Evolutionary conservation across 2,797 vertebrate genomes (phyloP).

Genomic region (Phataginus tetradactyla): DNA sequence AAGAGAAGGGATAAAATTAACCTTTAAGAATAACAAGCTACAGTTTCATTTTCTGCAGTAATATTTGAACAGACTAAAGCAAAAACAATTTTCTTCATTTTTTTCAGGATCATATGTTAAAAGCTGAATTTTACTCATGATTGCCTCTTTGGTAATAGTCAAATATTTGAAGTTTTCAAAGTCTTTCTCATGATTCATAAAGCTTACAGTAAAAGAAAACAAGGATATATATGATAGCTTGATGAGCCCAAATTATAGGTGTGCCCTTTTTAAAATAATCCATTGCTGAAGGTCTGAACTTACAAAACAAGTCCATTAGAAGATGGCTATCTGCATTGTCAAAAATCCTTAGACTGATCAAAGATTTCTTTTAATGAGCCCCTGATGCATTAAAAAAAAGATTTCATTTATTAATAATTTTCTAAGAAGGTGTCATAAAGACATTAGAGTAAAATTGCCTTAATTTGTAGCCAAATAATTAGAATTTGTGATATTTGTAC

Average conservation of each 20-base stretch:
- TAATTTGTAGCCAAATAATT: constrained; percentile 66
- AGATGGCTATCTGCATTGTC: constrained; percentile 63
- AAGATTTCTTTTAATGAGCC: constrained; percentile 60
- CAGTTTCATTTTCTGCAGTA: neutral
- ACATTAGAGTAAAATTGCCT: constrained; percentile 58
- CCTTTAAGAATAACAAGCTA: neutral
- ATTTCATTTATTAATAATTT: constrained; percentile 72
- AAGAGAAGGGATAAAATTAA: neutral
- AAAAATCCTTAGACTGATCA: constrained; percentile 67
- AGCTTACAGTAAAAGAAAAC: constrained; percentile 37
- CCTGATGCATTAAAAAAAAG: constrained; percentile 21
- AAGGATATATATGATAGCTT: neutral
- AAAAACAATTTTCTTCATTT: neutral
- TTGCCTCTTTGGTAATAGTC: neutral
- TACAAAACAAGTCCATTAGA: constrained; percentile 51
- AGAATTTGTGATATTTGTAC: constrained; percentile 76
- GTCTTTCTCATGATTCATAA: constrained; percentile 28
- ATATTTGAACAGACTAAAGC: neutral
- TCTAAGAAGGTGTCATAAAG: constrained; percentile 58
- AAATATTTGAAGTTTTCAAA: constrained; percentile 32
- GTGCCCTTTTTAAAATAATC: constrained; percentile 50
- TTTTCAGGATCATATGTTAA: constrained; percentile 49
- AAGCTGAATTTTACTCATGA: neutral
- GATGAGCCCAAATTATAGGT: constrained; percentile 58
- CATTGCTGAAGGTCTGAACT: constrained; percentile 33